A percentile compares a stretch with the other conserved stretches of the same genome.
phyloP scores from a whole-genome alignment of 1,140 invertebrate genomes.

The Zaprionus inermis region DNA sequence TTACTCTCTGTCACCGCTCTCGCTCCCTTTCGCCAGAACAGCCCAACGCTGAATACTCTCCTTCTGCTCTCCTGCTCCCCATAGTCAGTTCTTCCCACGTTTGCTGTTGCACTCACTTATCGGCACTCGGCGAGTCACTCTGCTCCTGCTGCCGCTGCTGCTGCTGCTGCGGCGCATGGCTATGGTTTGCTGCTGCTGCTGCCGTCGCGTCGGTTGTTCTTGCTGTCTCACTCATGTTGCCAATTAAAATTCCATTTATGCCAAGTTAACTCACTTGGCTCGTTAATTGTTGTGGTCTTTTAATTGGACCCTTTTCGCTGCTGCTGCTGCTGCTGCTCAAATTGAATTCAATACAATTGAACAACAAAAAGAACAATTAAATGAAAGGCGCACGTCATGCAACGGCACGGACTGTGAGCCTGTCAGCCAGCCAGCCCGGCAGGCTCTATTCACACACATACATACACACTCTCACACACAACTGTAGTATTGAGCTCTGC shows the following conservation, averaged over 20 bases:
- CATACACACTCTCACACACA: conserved; percentile 42
- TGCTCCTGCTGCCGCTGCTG: conserved; percentile 31
- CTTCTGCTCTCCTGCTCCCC: conserved; percentile 5
- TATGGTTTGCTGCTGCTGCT: conserved; percentile 34
- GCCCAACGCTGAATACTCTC: neutral
- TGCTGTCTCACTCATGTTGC: conserved; percentile 71
- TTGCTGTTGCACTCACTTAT: conserved; percentile 62
- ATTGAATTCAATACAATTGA: conserved; percentile 77
- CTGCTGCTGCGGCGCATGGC: conserved; percentile 48
- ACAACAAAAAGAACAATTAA: conserved; percentile 66
- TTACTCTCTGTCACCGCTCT: conserved; percentile 8
- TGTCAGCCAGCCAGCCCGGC: conserved; percentile 4
- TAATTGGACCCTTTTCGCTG: conserved; percentile 82
- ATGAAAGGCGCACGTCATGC: conserved; percentile 55
- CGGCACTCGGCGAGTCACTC: conserved; percentile 74
- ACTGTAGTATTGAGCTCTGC: conserved; percentile 15
- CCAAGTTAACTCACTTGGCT: conserved; percentile 84
- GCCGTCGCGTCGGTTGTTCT: neutral
- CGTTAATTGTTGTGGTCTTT: conserved; percentile 84
- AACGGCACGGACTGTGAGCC: conserved; percentile 15
- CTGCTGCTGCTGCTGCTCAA: conserved; percentile 41
- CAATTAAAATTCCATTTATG: conserved; percentile 84
- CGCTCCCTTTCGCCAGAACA: neutral
- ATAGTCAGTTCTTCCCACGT: neutral
- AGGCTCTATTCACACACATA: conserved; percentile 39